phyloP scores from a whole-genome alignment of 2,113 vertebrate species.

The Xenopus laevis region DNA sequence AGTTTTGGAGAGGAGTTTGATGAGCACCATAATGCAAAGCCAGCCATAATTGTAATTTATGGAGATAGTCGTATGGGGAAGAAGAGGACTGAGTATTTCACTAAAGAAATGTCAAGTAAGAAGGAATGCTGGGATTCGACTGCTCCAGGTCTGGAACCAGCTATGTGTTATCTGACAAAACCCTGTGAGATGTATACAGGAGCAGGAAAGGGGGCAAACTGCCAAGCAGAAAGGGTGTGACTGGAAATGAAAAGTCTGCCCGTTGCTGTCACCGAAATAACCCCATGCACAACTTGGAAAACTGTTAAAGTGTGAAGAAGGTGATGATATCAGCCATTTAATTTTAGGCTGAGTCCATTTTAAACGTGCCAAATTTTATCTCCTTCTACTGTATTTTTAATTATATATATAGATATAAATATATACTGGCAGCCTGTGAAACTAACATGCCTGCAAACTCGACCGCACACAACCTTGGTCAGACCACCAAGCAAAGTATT shows the following conservation, averaged over 20 bases:
- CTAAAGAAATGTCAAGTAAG: background rate
- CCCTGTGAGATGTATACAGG: conserved; percentile 3
- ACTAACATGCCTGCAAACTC: conserved; percentile 14
- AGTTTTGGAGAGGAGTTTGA: background rate
- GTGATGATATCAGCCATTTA: conserved; percentile 13
- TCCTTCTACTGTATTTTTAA: background rate
- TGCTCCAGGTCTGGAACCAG: background rate
- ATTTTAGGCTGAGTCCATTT: conserved; percentile 1
- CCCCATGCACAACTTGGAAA: conserved; percentile 6
- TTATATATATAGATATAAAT: background rate
- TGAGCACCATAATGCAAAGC: background rate
- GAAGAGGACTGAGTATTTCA: background rate
- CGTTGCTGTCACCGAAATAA: conserved; percentile 16
- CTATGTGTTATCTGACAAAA: conserved; percentile 23
- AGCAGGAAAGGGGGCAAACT: background rate
- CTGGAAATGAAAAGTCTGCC: conserved; percentile 15
- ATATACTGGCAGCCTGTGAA: conserved; percentile 9
- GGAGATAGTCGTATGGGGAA: background rate
- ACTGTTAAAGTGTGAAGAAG: conserved; percentile 14
- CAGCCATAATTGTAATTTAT: background rate
- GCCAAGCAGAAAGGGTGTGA: conserved; percentile 23
- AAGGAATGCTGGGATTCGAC: background rate
- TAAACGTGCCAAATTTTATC: background rate
- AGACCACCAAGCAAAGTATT: conserved; percentile 29
- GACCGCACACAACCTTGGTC: conserved; percentile 24